phyloP scores from a whole-genome alignment of 2,113 vertebrate species.

The Pachypanchax playfairii region DNA sequence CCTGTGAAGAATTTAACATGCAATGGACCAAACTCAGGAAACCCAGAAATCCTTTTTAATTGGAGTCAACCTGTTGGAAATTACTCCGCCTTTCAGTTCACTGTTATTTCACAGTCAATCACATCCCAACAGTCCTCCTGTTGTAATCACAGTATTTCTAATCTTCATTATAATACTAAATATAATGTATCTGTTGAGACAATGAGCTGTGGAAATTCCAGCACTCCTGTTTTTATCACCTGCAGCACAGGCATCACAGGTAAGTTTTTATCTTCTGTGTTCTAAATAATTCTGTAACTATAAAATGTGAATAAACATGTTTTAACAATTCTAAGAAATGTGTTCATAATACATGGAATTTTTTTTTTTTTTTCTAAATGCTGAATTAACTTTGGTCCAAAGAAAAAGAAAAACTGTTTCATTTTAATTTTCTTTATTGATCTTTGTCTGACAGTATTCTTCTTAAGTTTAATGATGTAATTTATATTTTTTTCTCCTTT shows the following conservation, averaged over 20 bases:
- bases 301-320: not conserved
- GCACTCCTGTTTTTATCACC: not conserved
- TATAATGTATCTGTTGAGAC: constrained; percentile 80
- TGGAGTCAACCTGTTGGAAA: constrained; percentile 79
- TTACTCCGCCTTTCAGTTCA: constrained; percentile 59
- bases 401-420: not conserved
- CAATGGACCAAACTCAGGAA: constrained; percentile 43
- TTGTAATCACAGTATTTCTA: not conserved
- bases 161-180: constrained; percentile 72
- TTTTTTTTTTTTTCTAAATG: not conserved
- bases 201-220: constrained; percentile 66
- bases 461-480: not conserved
- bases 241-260: constrained; percentile 84
- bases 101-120: fast-evolving
- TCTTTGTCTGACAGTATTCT: not conserved
- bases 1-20: constrained; percentile 56
- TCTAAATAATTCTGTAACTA: not conserved
- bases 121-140: fast-evolving
- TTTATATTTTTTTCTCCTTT: constrained; percentile 12
- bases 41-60: constrained; percentile 68
- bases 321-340: too few species aligned
- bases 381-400: not conserved
- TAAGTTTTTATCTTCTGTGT: constrained; percentile 58
- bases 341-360: too few species aligned
- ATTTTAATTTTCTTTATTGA: not conserved